Evolutionary conservation across 2,888 invertebrate genomes (phyloP).

Genomic region (Diloba caeruleocephala): DNA sequence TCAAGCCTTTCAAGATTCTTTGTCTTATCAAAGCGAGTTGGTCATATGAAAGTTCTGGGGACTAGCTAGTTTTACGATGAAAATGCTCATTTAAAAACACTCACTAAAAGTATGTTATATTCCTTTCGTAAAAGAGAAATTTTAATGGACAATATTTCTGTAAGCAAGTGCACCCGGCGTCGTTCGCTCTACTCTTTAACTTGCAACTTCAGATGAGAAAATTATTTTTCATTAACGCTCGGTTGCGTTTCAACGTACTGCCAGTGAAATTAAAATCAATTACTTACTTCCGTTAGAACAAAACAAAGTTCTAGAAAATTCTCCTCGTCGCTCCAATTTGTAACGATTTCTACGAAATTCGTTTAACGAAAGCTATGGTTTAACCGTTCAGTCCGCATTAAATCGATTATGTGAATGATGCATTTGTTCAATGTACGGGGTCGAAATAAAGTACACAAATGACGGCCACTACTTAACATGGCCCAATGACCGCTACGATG

Average conservation of each 20-base stretch:
- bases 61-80: conserved; percentile 31
- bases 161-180: conserved; percentile 50
- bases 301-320: conserved; percentile 75
- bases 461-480: too few species aligned
- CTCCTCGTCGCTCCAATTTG: conserved; percentile 59
- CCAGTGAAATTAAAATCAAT: conserved; percentile 83
- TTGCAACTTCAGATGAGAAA: conserved; percentile 77
- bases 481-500: too few species aligned
- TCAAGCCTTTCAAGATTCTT: conserved; percentile 18
- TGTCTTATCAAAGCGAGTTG: conserved; percentile 15
- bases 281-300: conserved; percentile 72
- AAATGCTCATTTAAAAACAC: conserved; percentile 53
- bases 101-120: conserved; percentile 53
- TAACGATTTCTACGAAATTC: conserved; percentile 64
- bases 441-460: background rate
- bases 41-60: conserved; percentile 22
- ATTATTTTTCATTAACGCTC: conserved; percentile 85
- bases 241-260: conserved; percentile 75
- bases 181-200: conserved; percentile 67
- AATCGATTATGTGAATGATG: conserved; percentile 46
- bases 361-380: conserved; percentile 56
- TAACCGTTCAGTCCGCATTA: conserved; percentile 49
- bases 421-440: conserved; percentile 20
- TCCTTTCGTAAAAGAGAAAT: conserved; percentile 58
- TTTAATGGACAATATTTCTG: conserved; percentile 73